These are phyloP conservation scores for Hydraecia micacea DNA, from an alignment of 2,888 invertebrate genomes.

Conservation along the genomic window DNA sequence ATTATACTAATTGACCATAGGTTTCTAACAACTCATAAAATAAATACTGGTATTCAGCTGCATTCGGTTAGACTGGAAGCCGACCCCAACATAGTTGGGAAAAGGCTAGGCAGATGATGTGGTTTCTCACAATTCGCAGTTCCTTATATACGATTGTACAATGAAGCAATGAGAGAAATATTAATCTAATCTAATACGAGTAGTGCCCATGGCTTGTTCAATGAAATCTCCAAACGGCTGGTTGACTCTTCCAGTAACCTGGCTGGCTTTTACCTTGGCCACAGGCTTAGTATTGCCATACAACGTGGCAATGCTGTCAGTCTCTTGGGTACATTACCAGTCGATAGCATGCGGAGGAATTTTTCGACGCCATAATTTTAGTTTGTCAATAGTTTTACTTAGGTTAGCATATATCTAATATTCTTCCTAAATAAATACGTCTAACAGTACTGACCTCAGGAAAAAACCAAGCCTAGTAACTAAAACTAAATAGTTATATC, in stretches of 20 bases:
- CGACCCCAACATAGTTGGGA: too few relatives aligned
- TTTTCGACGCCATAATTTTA: neutral
- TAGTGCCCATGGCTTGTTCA: neutral
- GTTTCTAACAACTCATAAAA: too few relatives aligned
- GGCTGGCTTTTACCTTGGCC: neutral
- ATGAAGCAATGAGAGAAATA: neutral
- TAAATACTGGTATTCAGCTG: too few relatives aligned
- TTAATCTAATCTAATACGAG: too few relatives aligned
- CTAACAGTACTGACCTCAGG: too few relatives aligned
- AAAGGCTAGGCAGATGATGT: too few relatives aligned
- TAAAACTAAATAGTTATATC: neutral
- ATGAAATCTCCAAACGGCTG: neutral
- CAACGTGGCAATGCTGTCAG: neutral
- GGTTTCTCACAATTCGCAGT: too few relatives aligned
- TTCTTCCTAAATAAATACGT: neutral
- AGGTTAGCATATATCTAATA: too few relatives aligned
- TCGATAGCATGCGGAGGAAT: neutral
- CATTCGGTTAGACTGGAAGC: too few relatives aligned
- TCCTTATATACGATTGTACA: neutral
- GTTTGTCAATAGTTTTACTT: neutral
- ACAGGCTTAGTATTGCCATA: neutral
- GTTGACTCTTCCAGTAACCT: neutral
- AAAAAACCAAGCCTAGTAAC: neutral
- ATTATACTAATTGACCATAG: neutral
- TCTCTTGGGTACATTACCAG: neutral